A percentile compares a stretch with the other conserved stretches of the same genome.
Evolutionary conservation across 2,888 invertebrate genomes (phyloP).

Genomic region (Drosophila maculinotata): DNA sequence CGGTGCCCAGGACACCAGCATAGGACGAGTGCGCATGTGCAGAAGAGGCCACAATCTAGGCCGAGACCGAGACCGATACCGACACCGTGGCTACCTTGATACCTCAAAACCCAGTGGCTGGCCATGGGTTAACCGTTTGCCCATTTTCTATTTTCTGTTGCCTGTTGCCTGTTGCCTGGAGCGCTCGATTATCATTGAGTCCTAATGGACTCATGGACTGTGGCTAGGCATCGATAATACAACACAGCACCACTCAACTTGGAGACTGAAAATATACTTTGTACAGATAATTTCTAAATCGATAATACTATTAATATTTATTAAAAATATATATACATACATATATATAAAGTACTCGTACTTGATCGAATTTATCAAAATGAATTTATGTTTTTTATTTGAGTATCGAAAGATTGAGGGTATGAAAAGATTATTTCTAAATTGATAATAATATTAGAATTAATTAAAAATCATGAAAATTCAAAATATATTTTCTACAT

Average conservation of each 20-base stretch:
- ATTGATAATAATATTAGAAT: too few species aligned
- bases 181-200: constrained; percentile 65
- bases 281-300: constrained; percentile 21
- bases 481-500: too few species aligned
- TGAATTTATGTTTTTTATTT: not conserved
- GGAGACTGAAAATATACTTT: constrained; percentile 46
- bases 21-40: constrained; percentile 49
- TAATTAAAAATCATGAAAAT: too few species aligned
- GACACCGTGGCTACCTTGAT: constrained; percentile 9
- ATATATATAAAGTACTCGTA: constrained; percentile 9
- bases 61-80: constrained; percentile 9
- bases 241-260: constrained; percentile 29
- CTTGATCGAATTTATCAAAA: constrained; percentile 15
- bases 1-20: constrained; percentile 59
- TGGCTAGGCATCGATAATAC: constrained; percentile 45
- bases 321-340: constrained; percentile 19
- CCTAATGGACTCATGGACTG: too few species aligned
- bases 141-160: constrained; percentile 8
- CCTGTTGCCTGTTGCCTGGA: constrained; percentile 33
- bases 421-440: too few species aligned
- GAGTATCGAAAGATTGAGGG: too few species aligned
- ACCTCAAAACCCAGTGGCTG: constrained; percentile 73
- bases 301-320: constrained; percentile 41
- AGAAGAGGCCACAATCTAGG: not conserved
- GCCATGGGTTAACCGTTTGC: constrained; percentile 69